phyloP scores from a whole-genome alignment of 1,140 invertebrate genomes.

The Megalopta genalis region DNA sequence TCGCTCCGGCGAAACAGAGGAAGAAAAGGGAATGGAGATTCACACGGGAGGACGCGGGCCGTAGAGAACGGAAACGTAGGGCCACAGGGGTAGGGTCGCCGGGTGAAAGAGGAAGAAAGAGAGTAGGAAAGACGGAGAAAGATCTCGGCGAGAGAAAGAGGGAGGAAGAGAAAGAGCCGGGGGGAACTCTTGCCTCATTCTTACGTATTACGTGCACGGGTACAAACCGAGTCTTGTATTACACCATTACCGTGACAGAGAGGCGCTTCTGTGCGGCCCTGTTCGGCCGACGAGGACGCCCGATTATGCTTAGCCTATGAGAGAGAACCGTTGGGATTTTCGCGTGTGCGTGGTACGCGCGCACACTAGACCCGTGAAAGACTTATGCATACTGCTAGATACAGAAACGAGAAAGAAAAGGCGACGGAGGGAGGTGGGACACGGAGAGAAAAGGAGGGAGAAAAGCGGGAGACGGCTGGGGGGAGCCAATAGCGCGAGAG shows the following conservation, averaged over 20 bases:
- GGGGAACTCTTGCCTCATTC: slow-evolving; percentile 45
- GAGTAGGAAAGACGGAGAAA: neutral
- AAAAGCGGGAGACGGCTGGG: neutral
- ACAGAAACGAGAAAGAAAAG: slow-evolving; percentile 26
- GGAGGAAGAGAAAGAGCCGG: neutral
- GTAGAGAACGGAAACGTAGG: slow-evolving; percentile 50
- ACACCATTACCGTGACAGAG: slow-evolving; percentile 63
- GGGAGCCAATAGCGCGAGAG: neutral
- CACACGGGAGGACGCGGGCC: slow-evolving; percentile 51
- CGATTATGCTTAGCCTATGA: neutral
- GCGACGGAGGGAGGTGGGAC: neutral
- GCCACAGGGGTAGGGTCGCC: slow-evolving; percentile 1
- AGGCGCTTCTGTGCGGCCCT: slow-evolving; percentile 42
- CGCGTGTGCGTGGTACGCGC: slow-evolving; percentile 15
- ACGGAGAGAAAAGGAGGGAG: slow-evolving; percentile 6
- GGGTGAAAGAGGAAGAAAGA: neutral
- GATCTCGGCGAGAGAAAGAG: neutral
- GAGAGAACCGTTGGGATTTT: slow-evolving; percentile 22
- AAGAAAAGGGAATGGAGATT: slow-evolving; percentile 20
- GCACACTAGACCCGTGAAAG: neutral
- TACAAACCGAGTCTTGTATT: slow-evolving; percentile 50
- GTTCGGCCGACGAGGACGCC: slow-evolving; percentile 32
- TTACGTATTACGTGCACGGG: slow-evolving; percentile 57
- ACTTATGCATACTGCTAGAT: slow-evolving; percentile 16
- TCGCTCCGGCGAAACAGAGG: neutral